Conservation (phyloP, 2,888 invertebrate species). For the Ametastegia equiseti region DNA sequence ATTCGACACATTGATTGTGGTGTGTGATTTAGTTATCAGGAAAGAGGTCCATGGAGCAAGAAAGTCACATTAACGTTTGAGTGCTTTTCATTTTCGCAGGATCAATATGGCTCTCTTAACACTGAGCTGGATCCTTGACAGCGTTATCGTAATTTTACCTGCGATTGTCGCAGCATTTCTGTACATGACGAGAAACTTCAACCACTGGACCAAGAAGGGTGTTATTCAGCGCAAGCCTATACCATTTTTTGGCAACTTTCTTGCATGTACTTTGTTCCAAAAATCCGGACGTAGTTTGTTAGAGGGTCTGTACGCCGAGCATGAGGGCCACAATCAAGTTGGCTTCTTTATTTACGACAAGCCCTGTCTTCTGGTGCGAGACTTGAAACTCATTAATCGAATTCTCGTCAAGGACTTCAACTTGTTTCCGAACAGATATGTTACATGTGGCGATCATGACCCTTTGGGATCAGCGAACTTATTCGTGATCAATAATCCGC, state of each 20-base stretch:
- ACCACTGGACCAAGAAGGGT: conserved; percentile 52
- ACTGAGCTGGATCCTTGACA: conserved; percentile 61
- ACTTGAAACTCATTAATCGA: conserved; percentile 75
- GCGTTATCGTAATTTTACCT: conserved; percentile 54
- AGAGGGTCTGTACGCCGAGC: conserved; percentile 72
- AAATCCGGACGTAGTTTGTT: conserved; percentile 75
- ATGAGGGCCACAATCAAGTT: conserved; percentile 68
- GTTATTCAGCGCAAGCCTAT: conserved; percentile 68
- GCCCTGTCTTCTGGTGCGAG: conserved; percentile 76
- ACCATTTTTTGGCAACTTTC: conserved; percentile 78
- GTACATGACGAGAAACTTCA: conserved; percentile 49
- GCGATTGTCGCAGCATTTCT: conserved; percentile 13
- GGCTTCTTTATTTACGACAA: conserved; percentile 77
- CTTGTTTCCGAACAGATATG: conserved; percentile 76
- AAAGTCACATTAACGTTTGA: too few species aligned
- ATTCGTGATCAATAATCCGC: conserved; percentile 77
- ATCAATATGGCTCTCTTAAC: conserved; percentile 57
- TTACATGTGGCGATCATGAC: conserved; percentile 76
- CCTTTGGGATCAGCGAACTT: conserved; percentile 76
- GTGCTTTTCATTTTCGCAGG: too few species aligned
- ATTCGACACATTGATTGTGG: too few species aligned
- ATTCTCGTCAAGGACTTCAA: conserved; percentile 75
- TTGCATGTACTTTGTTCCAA: conserved; percentile 75
- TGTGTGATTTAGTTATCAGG: too few species aligned
- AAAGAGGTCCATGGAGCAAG: too few species aligned